Evolutionary conservation across 2,113 vertebrate species (phyloP).

Genomic region (Ochotona curzoniae): DNA sequence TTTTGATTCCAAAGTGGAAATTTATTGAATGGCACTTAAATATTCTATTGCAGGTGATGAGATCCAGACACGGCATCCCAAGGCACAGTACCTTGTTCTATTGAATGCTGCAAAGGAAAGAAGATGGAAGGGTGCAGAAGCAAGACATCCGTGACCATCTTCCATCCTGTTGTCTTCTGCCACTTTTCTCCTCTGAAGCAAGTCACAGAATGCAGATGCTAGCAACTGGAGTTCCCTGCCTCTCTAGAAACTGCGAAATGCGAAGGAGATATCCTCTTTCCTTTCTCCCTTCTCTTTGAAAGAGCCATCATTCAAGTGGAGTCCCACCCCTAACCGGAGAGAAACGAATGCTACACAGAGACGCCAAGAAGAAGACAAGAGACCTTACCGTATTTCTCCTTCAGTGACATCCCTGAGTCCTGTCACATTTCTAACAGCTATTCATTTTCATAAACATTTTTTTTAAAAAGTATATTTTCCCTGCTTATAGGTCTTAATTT

Average conservation of each 20-base stretch:
- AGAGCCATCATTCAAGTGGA: not conserved
- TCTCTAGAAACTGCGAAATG: not conserved
- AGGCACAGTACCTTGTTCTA: not conserved
- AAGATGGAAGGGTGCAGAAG: not conserved
- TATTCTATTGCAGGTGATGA: not conserved
- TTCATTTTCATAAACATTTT: no score
- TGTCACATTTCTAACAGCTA: no score
- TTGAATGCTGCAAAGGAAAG: not conserved
- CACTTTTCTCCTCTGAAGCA: not conserved
- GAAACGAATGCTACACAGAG: not conserved
- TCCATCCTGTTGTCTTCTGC: not conserved
- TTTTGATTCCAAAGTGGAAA: conserved; percentile 49
- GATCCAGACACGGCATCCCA: not conserved
- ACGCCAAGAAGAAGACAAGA: not conserved
- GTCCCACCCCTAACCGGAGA: no score
- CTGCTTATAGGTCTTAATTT: no score
- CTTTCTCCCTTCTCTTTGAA: not conserved
- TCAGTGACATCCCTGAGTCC: not conserved
- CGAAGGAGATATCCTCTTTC: not conserved
- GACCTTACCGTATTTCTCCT: not conserved
- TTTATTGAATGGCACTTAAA: not conserved
- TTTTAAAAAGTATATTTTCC: no score
- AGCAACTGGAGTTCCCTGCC: not conserved
- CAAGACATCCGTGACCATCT: not conserved
- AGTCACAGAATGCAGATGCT: not conserved